A percentile compares a stretch with the other conserved stretches of the same genome.
These are phyloP conservation scores for Drosophila pseudotakahashii DNA, from an alignment of 2,888 invertebrate genomes.

Conservation along the genomic window DNA sequence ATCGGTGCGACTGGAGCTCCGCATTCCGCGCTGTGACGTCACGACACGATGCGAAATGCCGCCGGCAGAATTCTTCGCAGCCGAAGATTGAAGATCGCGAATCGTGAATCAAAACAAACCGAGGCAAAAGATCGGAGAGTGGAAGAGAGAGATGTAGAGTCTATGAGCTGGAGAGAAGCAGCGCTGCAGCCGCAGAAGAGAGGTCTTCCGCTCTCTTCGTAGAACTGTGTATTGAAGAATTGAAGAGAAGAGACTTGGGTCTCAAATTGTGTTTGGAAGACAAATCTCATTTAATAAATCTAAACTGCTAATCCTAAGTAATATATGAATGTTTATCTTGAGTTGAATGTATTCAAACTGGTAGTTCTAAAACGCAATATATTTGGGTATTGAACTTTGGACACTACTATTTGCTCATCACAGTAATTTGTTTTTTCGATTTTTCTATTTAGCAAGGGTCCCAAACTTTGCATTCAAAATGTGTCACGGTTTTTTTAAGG, in stretches of 20 bases:
- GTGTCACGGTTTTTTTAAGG: too few relatives aligned
- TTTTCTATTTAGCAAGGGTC: too few relatives aligned
- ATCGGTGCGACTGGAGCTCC: conserved; percentile 1
- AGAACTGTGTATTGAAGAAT: background rate
- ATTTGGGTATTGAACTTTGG: conserved; percentile 4
- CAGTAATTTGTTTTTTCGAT: background rate
- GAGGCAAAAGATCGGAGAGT: conserved; percentile 29
- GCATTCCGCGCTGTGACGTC: conserved; percentile 73
- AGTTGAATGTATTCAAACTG: too few relatives aligned
- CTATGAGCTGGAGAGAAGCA: conserved; percentile 4
- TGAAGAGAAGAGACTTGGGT: background rate
- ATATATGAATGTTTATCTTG: background rate
- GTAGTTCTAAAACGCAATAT: conserved; percentile 8
- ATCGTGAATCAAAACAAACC: conserved; percentile 79
- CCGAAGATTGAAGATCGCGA: conserved; percentile 61
- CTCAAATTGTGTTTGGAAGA: background rate
- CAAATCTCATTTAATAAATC: conserved; percentile 12
- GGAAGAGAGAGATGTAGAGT: background rate
- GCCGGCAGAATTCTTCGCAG: conserved; percentile 67
- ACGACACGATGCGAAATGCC: conserved; percentile 61
- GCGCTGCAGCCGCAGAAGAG: conserved; percentile 15
- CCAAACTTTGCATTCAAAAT: too few relatives aligned
- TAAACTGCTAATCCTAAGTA: too few relatives aligned
- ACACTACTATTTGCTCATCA: background rate
- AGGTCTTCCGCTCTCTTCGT: conserved; percentile 11